phyloP scores from a whole-genome alignment of 2,888 invertebrate species.

The Lycocerus yunnanus region DNA sequence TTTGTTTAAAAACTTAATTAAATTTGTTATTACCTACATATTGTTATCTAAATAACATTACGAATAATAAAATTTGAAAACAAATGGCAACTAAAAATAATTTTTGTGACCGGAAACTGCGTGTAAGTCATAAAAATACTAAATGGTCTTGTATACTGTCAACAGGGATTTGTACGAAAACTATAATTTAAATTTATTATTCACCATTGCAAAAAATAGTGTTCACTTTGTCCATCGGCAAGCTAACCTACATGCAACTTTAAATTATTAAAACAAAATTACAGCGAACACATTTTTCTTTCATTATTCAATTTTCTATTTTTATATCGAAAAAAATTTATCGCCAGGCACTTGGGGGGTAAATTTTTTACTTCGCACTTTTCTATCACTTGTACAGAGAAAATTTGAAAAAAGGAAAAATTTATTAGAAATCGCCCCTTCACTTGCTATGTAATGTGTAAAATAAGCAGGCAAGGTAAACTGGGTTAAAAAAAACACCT shows the following conservation, averaged over 20 bases:
- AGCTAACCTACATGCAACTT: background rate
- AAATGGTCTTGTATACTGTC: conserved; percentile 1
- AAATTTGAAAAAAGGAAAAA: too few species aligned
- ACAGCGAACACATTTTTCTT: background rate
- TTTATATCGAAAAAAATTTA: too few species aligned
- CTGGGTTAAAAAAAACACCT: too few species aligned
- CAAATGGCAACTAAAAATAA: background rate
- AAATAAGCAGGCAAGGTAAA: too few species aligned
- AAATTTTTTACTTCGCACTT: too few species aligned
- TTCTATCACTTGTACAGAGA: too few species aligned
- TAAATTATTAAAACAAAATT: background rate
- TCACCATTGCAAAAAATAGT: background rate
- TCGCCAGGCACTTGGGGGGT: too few species aligned
- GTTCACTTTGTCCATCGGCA: background rate
- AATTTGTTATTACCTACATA: too few species aligned
- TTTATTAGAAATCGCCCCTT: too few species aligned
- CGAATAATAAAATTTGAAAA: background rate
- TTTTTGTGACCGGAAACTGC: background rate
- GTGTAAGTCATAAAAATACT: background rate
- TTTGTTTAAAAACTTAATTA: too few species aligned
- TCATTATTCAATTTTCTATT: too few species aligned
- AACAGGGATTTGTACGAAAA: background rate
- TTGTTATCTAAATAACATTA: background rate
- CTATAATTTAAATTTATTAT: background rate
- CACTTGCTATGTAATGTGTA: too few species aligned